These are phyloP conservation scores for Caenorhabditis sp. DNA, from an alignment of 2,888 invertebrate species.

Conservation along the genomic window DNA sequence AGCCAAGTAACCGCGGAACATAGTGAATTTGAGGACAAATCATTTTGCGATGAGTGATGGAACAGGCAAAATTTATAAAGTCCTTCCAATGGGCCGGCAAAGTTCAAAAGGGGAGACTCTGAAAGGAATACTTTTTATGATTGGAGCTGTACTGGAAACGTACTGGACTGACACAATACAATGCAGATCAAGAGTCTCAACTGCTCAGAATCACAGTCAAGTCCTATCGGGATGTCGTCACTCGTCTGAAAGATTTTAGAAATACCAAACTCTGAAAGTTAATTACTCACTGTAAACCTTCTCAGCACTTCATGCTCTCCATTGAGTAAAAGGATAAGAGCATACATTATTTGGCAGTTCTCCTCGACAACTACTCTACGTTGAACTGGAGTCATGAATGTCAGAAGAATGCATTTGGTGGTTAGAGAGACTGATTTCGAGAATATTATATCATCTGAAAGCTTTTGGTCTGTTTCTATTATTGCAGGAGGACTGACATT, in stretches of 20 bases:
- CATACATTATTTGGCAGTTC: slow-evolving; percentile 46
- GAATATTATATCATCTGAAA: slow-evolving; percentile 66
- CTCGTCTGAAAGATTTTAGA: slow-evolving; percentile 45
- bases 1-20: slow-evolving; percentile 7
- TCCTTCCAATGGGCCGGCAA: slow-evolving; percentile 52
- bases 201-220: slow-evolving; percentile 68
- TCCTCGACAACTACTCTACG: slow-evolving; percentile 39
- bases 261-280: no score
- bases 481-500: slow-evolving; percentile 17
- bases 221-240: slow-evolving; percentile 6
- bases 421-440: slow-evolving; percentile 37
- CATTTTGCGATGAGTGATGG: slow-evolving; percentile 62
- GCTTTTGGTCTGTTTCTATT: neutral
- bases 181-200: slow-evolving; percentile 71
- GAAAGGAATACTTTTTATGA: slow-evolving; percentile 8
- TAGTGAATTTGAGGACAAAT: slow-evolving; percentile 19
- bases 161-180: slow-evolving; percentile 68
- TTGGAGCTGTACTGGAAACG: no score
- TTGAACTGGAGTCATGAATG: slow-evolving; percentile 51
- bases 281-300: slow-evolving; percentile 47
- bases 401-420: slow-evolving; percentile 54
- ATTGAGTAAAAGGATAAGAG: slow-evolving; percentile 44
- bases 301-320: slow-evolving; percentile 33
- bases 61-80: slow-evolving; percentile 72
- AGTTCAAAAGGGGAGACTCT: slow-evolving; percentile 51